Evolutionary conservation across 2,113 vertebrate species (phyloP).

Genomic region (Lethenteron reissneri): DNA sequence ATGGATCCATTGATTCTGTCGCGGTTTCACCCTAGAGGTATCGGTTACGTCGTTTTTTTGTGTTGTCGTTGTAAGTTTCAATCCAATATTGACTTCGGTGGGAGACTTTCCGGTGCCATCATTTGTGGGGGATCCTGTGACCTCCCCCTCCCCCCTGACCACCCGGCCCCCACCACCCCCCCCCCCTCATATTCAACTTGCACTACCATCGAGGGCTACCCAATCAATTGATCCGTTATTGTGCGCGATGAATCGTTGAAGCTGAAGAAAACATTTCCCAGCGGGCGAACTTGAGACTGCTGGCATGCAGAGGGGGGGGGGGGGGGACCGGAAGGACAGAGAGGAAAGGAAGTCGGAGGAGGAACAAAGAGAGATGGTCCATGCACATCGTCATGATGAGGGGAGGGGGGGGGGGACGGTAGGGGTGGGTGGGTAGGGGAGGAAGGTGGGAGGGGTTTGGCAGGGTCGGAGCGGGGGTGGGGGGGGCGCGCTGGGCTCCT

Average conservation of each 20-base stretch:
- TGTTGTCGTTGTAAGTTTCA: no score
- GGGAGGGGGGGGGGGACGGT: background rate
- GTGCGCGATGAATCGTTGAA: slow-evolving; percentile 4
- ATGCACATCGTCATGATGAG: background rate
- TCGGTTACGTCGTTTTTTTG: no score
- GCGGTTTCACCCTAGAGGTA: no score
- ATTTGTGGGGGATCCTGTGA: background rate
- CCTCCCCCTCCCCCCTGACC: background rate
- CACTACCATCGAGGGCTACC: background rate
- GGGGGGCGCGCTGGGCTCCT: background rate
- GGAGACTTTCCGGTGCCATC: no score
- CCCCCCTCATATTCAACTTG: background rate
- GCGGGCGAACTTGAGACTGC: background rate
- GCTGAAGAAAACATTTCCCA: background rate
- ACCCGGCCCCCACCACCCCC: background rate
- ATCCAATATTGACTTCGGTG: no score
- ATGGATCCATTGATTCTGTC: no score
- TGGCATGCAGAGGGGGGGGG: background rate
- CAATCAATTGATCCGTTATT: slow-evolving; percentile 3
- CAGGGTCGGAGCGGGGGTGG: background rate
- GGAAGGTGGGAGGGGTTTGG: background rate
- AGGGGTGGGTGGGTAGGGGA: background rate
- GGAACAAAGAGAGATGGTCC: background rate
- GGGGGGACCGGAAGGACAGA: background rate
- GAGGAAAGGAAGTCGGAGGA: background rate